A percentile compares a stretch with the other conserved stretches of the same genome.
Conservation (phyloP, 2,888 invertebrate genomes). For the Leucozona laternaria region DNA sequence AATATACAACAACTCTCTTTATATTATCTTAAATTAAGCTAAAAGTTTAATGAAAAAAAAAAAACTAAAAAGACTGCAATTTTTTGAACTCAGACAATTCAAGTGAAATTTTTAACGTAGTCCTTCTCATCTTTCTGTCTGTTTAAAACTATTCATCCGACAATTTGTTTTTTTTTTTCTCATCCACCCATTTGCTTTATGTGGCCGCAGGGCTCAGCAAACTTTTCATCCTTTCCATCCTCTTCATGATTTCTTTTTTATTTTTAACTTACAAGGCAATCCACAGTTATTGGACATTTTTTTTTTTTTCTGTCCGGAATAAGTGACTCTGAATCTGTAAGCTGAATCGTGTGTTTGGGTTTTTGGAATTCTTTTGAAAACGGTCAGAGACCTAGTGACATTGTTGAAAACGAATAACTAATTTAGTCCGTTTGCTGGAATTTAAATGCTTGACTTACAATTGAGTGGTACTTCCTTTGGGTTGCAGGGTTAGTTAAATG, state of each 20-base stretch:
- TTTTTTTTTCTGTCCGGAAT: background rate
- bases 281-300: constrained; percentile 29
- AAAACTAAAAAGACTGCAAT: background rate
- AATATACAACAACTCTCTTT: background rate
- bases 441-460: constrained; percentile 53
- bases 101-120: constrained; percentile 43
- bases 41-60: background rate
- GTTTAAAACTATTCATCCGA: constrained; percentile 56
- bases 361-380: constrained; percentile 28
- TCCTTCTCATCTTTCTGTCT: constrained; percentile 50
- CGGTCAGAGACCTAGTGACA: constrained; percentile 51
- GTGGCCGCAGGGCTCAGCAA: constrained; percentile 19
- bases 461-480: constrained; percentile 28
- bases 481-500: background rate
- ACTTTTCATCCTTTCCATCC: constrained; percentile 41
- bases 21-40: background rate
- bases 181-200: constrained; percentile 4
- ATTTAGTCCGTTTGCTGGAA: constrained; percentile 61
- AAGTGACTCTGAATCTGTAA: background rate
- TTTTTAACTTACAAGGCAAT: constrained; percentile 54
- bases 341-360: constrained; percentile 12
- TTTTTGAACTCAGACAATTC: background rate
- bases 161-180: constrained; percentile 47
- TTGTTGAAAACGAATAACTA: constrained; percentile 58
- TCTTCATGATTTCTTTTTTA: constrained; percentile 51